These are phyloP conservation scores for Olivierus martensii DNA, from an alignment of 1,140 invertebrate species.

Conservation along the genomic window DNA sequence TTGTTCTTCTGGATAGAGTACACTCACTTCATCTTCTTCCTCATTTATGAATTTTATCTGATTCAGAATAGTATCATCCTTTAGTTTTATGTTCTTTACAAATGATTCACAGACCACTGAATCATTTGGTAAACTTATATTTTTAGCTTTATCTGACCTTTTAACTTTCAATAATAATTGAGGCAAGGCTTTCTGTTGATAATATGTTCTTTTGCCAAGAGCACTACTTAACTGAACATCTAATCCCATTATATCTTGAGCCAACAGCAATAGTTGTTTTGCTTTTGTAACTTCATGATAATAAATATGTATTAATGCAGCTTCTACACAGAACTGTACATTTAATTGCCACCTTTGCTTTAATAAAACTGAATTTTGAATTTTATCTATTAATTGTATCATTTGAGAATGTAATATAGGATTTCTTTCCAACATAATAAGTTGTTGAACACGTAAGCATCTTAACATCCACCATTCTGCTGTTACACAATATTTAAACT, in stretches of 20 bases:
- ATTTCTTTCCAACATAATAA: constrained; percentile 53
- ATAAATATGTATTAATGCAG: constrained; percentile 52
- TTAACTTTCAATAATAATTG: constrained; percentile 58
- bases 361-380: constrained; percentile 3
- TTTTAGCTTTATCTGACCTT: constrained; percentile 22
- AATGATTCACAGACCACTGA: too few relatives aligned
- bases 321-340: constrained; percentile 55
- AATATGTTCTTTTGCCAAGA: constrained; percentile 77
- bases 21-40: constrained; percentile 34
- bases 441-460: constrained; percentile 53
- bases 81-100: constrained; percentile 42
- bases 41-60: constrained; percentile 53
- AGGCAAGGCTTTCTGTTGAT: constrained; percentile 61
- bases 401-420: constrained; percentile 45
- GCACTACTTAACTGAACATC: constrained; percentile 50
- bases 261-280: constrained; percentile 47
- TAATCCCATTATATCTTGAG: constrained; percentile 44
- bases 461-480: constrained; percentile 58
- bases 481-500: constrained; percentile 32
- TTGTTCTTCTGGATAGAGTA: constrained; percentile 59
- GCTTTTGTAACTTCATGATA: constrained; percentile 55
- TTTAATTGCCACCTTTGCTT: constrained; percentile 20
- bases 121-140: constrained; percentile 24
- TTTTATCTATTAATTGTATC: constrained; percentile 39
- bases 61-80: constrained; percentile 72